A percentile compares a stretch with the other conserved stretches of the same genome.
Evolutionary conservation across 2,113 vertebrate genomes (phyloP).

Genomic region (Oreochromis aureus): DNA sequence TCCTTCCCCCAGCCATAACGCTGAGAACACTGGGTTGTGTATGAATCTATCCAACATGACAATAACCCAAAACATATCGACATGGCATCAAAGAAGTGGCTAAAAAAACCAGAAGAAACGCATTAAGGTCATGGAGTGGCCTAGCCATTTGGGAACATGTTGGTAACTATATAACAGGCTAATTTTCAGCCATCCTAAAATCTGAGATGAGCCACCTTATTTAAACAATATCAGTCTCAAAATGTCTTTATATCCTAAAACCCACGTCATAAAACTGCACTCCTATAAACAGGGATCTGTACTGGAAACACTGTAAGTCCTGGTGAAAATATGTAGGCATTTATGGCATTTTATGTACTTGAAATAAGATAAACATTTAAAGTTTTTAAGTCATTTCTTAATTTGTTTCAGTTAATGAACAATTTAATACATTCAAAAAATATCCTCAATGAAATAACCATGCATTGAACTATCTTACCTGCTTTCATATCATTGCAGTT

Average conservation of each 20-base stretch:
- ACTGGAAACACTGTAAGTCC: not conserved
- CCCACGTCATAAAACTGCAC: not conserved
- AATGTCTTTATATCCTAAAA: not conserved
- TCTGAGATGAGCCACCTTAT: not conserved
- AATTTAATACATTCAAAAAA: not conserved
- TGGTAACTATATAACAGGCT: not conserved
- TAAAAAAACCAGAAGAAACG: not conserved
- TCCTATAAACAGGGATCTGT: not conserved
- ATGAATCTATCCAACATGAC: not conserved
- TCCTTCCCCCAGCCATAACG: not conserved
- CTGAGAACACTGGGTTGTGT: not conserved
- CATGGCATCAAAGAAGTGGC: not conserved
- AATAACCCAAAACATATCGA: not conserved
- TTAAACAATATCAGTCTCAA: not conserved
- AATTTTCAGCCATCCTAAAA: not conserved
- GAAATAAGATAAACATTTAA: not conserved
- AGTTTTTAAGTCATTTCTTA: not conserved
- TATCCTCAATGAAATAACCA: not conserved
- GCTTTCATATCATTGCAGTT: not conserved
- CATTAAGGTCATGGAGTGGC: not conserved
- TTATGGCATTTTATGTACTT: not conserved
- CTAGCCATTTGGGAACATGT: not conserved
- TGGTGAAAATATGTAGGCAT: not conserved
- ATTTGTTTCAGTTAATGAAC: not conserved
- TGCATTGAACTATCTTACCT: not conserved